These are phyloP conservation scores for Sclerurus mexicanus DNA, from an alignment of 2,113 vertebrate genomes.

Conservation along the genomic window DNA sequence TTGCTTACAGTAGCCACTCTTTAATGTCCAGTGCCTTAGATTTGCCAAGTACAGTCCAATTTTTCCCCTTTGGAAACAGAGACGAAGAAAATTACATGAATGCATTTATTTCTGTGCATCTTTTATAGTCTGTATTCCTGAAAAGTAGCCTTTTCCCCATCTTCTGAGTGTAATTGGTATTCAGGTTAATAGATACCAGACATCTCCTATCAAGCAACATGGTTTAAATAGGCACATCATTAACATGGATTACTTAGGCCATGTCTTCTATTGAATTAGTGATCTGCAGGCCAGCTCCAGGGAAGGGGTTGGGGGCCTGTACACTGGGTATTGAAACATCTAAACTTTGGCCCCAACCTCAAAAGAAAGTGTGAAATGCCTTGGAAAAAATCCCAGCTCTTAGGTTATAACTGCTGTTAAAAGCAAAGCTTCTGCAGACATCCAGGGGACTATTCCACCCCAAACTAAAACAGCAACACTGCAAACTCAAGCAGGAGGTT, in stretches of 20 bases:
- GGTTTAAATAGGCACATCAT: constrained; percentile 46
- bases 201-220: constrained; percentile 45
- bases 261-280: constrained; percentile 6
- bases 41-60: neutral
- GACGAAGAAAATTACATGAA: neutral
- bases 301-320: neutral
- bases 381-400: constrained; percentile 23
- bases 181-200: neutral
- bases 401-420: neutral
- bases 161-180: neutral
- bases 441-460: neutral
- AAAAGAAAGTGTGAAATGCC: constrained; percentile 43
- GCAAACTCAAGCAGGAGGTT: neutral
- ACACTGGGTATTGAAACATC: neutral
- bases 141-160: neutral
- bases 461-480: neutral
- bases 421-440: constrained; percentile 26
- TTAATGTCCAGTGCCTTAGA: neutral
- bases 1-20: neutral
- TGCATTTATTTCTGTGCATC: neutral
- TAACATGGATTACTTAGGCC: constrained; percentile 14
- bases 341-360: constrained; percentile 46
- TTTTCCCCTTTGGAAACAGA: neutral
- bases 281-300: constrained; percentile 31
- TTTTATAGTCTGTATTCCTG: neutral